phyloP scores from a whole-genome alignment of 2,113 vertebrate genomes.

The Chascanopsetta lugubris region DNA sequence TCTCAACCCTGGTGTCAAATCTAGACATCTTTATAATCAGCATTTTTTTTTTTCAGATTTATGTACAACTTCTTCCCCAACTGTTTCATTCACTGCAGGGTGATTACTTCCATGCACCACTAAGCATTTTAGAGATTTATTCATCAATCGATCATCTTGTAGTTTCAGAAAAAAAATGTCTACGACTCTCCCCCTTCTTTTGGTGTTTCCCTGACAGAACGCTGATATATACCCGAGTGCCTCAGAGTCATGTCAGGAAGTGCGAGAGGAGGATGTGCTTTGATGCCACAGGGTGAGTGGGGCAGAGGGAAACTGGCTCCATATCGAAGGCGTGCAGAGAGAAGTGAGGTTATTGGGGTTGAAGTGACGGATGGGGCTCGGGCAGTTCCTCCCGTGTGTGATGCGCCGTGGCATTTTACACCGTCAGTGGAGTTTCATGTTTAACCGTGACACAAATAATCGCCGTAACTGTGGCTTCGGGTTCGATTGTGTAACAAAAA shows the following conservation, averaged over 20 bases:
- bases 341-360: conserved; percentile 13
- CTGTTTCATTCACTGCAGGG: not conserved
- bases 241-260: not conserved
- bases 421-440: not conserved
- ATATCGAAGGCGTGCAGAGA: conserved; percentile 9
- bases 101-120: not conserved
- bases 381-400: not conserved
- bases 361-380: conserved; percentile 33
- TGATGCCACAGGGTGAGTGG: not conserved
- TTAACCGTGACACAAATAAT: not conserved
- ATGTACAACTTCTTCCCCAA: not conserved
- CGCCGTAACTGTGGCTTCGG: not conserved
- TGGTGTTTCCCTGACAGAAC: not conserved
- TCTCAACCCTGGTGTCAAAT: not conserved
- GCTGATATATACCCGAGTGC: not conserved
- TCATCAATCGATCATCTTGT: not conserved
- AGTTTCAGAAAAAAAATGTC: no score
- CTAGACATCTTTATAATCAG: not conserved
- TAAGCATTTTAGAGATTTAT: not conserved
- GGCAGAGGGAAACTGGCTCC: not conserved
- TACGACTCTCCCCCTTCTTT: not conserved
- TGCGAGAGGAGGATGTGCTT: not conserved
- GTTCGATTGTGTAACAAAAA: not conserved
- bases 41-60: no score
- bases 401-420: not conserved